Base-by-base conservation (phyloP, 1,140 invertebrate genomes). In the Drosophila albomicans region DNA sequence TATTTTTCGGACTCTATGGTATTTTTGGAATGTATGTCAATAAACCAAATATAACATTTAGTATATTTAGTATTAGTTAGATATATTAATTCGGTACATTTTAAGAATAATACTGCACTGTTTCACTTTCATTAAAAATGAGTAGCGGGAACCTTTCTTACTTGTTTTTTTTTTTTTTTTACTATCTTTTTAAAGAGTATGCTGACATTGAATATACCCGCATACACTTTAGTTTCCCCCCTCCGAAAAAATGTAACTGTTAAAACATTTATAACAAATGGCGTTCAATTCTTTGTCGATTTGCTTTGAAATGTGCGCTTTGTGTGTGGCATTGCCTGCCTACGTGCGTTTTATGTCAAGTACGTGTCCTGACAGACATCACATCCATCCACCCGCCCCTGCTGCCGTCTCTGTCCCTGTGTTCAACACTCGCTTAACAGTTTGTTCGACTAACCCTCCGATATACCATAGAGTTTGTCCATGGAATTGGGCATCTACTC, bases 341-440 rank as follows among this genome's bases (percentile, higher is more conserved):
- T 76, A 76, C 74, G 80, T 87, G 78, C 77, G 80, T 78, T 88
- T 88, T 75, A 84, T 87, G 84, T 76, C 65, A 69, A 80, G 51
- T 78, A 88, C 84, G 84, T 84, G 84, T 80, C 81, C 51, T 43
- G 76, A 16, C 66, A 62, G 80, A 16, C 66, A 65, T 69, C 45
- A 46, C 20, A 25, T 25, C 20, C 20, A 25, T 25, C 20, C 20
- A 25, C 20, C 20, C 62, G 15, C 46, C 15, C 15, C 43, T 52
- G 38, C 35, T n/a, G 3, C 20, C 20, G 0, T 25, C 20, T 25
- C 20, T 25, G 20, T 25, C 30, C 25, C 38, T 30, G 46, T 58
- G 25, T 3, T 2, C 11, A 6, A 25, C 56, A 43, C 35, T 43
- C 28, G n/a, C 32, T 30, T 32, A 52, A 52, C 49, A 30, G 49